phyloP scores from a whole-genome alignment of 2,113 vertebrate species.

The Channa argus region DNA sequence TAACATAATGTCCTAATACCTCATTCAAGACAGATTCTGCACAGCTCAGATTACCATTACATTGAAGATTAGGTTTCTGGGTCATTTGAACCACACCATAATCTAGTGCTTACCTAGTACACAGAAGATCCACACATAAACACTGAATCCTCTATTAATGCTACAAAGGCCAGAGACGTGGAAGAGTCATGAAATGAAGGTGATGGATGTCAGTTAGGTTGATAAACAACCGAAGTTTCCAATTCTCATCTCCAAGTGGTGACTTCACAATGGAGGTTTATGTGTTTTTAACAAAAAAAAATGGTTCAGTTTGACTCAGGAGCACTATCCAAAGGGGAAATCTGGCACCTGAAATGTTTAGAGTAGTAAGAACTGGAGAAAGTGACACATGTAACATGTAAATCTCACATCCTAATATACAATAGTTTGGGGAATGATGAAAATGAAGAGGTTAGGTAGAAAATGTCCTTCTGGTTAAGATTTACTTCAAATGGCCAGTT shows the following conservation, averaged over 20 bases:
- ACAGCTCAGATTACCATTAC: constrained; percentile 23
- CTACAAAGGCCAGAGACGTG: constrained; percentile 52
- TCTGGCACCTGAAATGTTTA: constrained; percentile 61
- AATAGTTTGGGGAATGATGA: constrained; percentile 36
- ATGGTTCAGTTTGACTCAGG: constrained; percentile 59
- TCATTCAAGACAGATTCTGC: background rate
- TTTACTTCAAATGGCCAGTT: constrained; percentile 52
- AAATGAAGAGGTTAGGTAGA: constrained; percentile 30
- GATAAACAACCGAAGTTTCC: constrained; percentile 74
- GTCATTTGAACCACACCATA: constrained; percentile 23
- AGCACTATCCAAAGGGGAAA: constrained; percentile 55
- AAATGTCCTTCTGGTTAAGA: constrained; percentile 25
- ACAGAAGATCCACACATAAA: constrained; percentile 30
- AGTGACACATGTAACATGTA: constrained; percentile 58
- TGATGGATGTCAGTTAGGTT: constrained; percentile 69
- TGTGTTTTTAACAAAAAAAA: constrained; percentile 56
- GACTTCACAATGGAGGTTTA: constrained; percentile 67
- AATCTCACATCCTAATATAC: constrained; percentile 39
- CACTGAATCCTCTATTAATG: constrained; percentile 10
- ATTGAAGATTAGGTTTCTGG: constrained; percentile 26
- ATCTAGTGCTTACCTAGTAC: constrained; percentile 21
- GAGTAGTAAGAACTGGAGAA: constrained; percentile 55
- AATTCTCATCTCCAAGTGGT: constrained; percentile 65
- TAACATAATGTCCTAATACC: constrained; percentile 9
- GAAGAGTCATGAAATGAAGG: constrained; percentile 46